Evolutionary conservation across 2,888 invertebrate genomes (phyloP).

Genomic region (Leucoptera coffeella): DNA sequence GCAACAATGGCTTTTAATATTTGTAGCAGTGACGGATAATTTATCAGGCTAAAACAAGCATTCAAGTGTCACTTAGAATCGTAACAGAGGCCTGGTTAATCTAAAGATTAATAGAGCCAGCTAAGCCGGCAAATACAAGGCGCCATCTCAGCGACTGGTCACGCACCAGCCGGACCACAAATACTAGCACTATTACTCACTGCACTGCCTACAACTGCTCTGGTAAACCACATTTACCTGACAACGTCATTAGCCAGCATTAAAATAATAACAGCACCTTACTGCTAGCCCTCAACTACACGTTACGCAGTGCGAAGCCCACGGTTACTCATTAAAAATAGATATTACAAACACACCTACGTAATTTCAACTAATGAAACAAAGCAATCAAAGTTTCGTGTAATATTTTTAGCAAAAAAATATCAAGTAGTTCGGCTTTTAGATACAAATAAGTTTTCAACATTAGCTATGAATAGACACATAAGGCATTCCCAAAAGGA

Average conservation of each 20-base stretch:
- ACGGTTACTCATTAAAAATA: no score
- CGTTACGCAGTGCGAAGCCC: no score
- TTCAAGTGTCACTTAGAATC: conserved; percentile 20
- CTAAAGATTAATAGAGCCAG: conserved; percentile 25
- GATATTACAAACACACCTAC: no score
- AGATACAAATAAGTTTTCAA: no score
- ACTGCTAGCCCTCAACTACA: no score
- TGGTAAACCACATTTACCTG: conserved; percentile 23
- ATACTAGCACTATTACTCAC: conserved; percentile 22
- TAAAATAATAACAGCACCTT: conserved; percentile 27
- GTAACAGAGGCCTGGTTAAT: conserved; percentile 18
- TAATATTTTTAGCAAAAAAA: no score
- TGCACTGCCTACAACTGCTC: conserved; percentile 15
- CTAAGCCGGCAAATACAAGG: conserved; percentile 24
- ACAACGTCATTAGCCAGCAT: conserved; percentile 26
- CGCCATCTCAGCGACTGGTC: conserved; percentile 14
- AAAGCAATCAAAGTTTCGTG: no score
- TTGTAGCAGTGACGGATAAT: conserved; percentile 6
- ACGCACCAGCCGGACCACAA: conserved; percentile 23
- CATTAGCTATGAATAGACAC: no score
- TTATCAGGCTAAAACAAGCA: conserved; percentile 9
- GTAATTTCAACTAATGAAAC: no score
- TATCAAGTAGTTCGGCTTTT: no score
- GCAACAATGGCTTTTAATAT: no score
- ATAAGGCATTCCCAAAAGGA: no score